Base-by-base conservation (phyloP, 2,888 invertebrate genomes). In the Stomorhina lunata region DNA sequence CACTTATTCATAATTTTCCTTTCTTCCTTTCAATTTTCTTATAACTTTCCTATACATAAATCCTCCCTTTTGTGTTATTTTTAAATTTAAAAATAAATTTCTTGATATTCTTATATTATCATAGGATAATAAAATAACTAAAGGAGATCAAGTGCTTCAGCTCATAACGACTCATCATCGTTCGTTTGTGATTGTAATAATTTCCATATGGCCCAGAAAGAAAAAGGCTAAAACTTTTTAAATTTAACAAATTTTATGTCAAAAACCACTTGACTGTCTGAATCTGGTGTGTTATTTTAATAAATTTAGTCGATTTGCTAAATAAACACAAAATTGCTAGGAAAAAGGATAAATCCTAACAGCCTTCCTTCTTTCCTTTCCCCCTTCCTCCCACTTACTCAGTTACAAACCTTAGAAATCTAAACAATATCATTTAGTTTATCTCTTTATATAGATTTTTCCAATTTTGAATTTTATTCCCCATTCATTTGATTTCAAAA, bases 251-350 rank as follows among this genome's bases (percentile, higher is more conserved):
- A 22, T 63, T 40, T 53, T 68, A 15, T 53, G 5, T n/a, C n/a
- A n/a, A 12, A 15, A 73, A 20, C 43, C 32, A 43, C 50, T 65
- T 63, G 50, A 40, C 59, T 7, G 43, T 43, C 43, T 77, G 59
- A 69, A 55, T 45, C 55, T 10, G 29, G 25, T 43, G 37, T 89
- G 86, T 88, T 88, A 87, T 88, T 89, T 84, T 85, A 88, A 89
- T 88, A 88, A 89, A 89, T 89, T 89, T 88, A 88, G 88, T 88
- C 88, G 88, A 88, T 88, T 88, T 88, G 88, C 88, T 88, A 86
- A 86, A 88, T 88, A 87, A 88, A 88, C 87, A 88, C 15, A n/a
- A n/a, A n/a, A n/a, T n/a, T n/a, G n/a, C n/a, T n/a, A n/a, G n/a
- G n/a, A 80, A 57, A 76, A 69, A 50, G 61, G 43, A 27, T n/a